A percentile compares a stretch with the other conserved stretches of the same genome.
Evolutionary conservation across 2,888 invertebrate genomes (phyloP).

Genomic region (Megamerina dolium): DNA sequence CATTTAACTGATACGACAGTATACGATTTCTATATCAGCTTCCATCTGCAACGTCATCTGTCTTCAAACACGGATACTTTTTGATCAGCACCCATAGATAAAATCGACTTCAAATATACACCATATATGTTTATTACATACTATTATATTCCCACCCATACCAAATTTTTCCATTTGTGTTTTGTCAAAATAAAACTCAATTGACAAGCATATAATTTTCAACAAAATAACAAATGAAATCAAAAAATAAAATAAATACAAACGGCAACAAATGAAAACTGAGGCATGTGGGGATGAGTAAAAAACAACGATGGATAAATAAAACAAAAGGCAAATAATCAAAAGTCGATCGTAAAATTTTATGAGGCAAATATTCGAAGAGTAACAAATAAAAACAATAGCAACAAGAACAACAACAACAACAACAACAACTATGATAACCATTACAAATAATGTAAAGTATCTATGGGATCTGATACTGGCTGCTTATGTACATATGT

Average conservation of each 20-base stretch:
- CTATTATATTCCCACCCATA: not conserved
- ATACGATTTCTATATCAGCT: too few species aligned
- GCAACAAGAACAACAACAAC: not conserved
- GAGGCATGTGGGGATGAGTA: too few species aligned
- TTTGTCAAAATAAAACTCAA: constrained; percentile 3
- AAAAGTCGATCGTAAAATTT: constrained; percentile 16
- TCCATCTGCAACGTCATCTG: too few species aligned
- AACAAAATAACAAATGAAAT: too few species aligned
- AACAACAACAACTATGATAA: not conserved
- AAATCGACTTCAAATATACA: not conserved
- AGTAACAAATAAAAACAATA: not conserved
- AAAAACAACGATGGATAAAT: not conserved
- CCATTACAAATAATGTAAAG: not conserved
- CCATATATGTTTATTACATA: not conserved
- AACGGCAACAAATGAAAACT: too few species aligned
- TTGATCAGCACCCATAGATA: not conserved
- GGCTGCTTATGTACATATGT: too few species aligned
- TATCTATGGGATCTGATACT: not conserved
- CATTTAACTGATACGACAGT: too few species aligned
- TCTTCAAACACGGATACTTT: too few species aligned
- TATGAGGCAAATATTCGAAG: constrained; percentile 8
- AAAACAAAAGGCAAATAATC: constrained; percentile 15
- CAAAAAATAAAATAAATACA: too few species aligned
- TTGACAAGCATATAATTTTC: too few species aligned
- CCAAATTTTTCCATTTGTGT: not conserved